phyloP scores from a whole-genome alignment of 2,797 vertebrate genomes.

The Cyprinella venusta region DNA sequence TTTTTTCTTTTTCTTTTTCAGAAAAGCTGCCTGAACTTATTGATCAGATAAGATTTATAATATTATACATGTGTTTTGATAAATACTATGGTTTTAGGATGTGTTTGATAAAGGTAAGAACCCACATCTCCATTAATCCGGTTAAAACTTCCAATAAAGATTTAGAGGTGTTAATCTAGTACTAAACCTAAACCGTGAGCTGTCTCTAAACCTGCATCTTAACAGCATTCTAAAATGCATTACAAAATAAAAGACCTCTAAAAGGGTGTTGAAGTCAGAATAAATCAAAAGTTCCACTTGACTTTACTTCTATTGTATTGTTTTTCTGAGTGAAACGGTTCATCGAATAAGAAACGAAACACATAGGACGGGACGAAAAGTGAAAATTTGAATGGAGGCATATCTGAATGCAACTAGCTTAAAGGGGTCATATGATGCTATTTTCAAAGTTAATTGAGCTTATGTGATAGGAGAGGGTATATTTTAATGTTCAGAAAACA shows the following conservation, averaged over 20 bases:
- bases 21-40: not conserved
- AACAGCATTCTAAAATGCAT: not conserved
- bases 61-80: not conserved
- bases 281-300: not conserved
- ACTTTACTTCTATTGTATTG: not conserved
- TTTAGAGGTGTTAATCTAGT: not conserved
- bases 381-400: not conserved
- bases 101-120: not conserved
- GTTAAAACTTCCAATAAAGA: not conserved
- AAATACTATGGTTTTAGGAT: not conserved
- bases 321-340: not conserved
- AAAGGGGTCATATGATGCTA: not conserved
- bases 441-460: not conserved
- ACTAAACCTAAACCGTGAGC: not conserved
- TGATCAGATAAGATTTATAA: not conserved
- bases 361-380: not conserved
- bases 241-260: not conserved
- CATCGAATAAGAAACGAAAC: not conserved
- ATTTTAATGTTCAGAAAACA: too few species aligned
- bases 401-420: not conserved
- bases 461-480: not conserved
- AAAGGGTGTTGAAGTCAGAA: not conserved
- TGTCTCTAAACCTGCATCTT: not conserved
- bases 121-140: not conserved
- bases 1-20: not conserved